These are phyloP conservation scores for Galaxea fascicularis DNA, from an alignment of 92 coral and sea anemone genomes.

Conservation along the genomic window DNA sequence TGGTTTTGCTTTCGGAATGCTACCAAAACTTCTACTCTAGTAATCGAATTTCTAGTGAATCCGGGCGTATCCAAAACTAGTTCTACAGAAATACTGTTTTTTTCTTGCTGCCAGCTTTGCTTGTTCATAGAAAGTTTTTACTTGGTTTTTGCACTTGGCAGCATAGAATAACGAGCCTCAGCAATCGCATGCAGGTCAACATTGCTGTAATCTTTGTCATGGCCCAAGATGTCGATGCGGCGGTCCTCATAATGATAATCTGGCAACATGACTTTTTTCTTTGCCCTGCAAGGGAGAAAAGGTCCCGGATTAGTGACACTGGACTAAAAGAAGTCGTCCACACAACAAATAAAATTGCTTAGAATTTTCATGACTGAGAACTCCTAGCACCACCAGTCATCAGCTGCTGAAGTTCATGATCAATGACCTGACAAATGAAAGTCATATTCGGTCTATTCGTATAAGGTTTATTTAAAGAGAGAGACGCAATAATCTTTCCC, in stretches of 20 bases:
- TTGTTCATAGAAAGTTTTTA: too few species aligned
- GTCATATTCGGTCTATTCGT: background rate
- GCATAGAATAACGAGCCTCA: too few species aligned
- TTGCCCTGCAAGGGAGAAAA: constrained; percentile 16
- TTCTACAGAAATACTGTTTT: too few species aligned
- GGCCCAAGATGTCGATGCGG: constrained; percentile 7
- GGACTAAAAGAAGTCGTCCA: background rate
- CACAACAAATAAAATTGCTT: background rate
- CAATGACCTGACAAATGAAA: background rate
- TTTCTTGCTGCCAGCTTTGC: too few species aligned
- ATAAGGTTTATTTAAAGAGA: background rate
- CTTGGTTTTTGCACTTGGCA: background rate
- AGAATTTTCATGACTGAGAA: background rate
- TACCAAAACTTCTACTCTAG: too few species aligned
- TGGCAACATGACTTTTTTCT: too few species aligned
- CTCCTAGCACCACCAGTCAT: too few species aligned
- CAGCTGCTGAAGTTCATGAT: background rate
- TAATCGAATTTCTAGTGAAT: too few species aligned
- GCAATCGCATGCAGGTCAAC: background rate
- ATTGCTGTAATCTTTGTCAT: constrained; percentile 11
- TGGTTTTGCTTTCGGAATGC: too few species aligned
- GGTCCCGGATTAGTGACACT: background rate
- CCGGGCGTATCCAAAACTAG: too few species aligned
- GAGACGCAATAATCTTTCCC: too few species aligned
- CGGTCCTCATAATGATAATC: too few species aligned